Evolutionary conservation across 30 jellyfish, hydroid and myxozoan species (phyloP).

Genomic region (Morbakka virulenta): DNA sequence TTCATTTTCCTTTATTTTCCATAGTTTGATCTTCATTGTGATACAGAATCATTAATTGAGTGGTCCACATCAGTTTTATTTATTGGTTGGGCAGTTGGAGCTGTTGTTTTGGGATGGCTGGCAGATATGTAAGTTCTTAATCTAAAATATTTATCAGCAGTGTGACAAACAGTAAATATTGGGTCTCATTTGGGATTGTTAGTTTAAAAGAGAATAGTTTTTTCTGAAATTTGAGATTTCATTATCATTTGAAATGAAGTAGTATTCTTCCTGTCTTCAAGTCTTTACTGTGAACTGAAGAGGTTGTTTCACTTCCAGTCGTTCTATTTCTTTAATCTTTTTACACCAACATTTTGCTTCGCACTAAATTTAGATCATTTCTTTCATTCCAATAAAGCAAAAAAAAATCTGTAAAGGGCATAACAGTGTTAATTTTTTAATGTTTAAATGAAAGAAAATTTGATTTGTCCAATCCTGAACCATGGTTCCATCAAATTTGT

Average conservation of each 20-base stretch:
- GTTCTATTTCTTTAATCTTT: too few species aligned
- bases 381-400: too few species aligned
- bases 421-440: too few species aligned
- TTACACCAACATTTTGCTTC: too few species aligned
- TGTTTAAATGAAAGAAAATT: too few species aligned
- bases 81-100: constrained; percentile 74
- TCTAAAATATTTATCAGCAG: neutral
- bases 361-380: too few species aligned
- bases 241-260: neutral
- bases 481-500: too few species aligned
- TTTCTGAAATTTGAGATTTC: neutral
- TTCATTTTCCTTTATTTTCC: constrained; percentile 1
- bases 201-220: too few species aligned
- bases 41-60: constrained; percentile 51
- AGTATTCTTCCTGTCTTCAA: neutral
- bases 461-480: too few species aligned
- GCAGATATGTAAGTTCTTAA: constrained; percentile 61
- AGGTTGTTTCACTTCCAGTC: too few species aligned
- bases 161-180: neutral
- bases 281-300: neutral
- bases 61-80: constrained; percentile 65
- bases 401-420: too few species aligned
- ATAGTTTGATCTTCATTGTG: constrained; percentile 73
- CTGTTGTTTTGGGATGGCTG: constrained; percentile 67
- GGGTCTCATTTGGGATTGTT: neutral